Evolutionary conservation across 2,888 invertebrate genomes (phyloP), one percentile per base, ranked within the genome.

Genomic region (Sinotaia quadrata): DNA sequence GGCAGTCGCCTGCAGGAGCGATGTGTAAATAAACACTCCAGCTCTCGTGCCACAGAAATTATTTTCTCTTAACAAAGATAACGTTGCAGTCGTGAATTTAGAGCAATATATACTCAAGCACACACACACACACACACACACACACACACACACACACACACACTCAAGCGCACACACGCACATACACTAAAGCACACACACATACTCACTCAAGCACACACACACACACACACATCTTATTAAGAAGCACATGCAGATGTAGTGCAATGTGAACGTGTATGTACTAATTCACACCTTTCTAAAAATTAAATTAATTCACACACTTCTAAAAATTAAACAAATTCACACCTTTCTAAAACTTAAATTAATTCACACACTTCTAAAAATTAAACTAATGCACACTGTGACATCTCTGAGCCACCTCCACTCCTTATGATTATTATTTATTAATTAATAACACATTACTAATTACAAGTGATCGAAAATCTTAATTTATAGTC

Each of bases 121-220:
- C 54, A 54, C 54, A 54, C 27, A 54, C 54, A 54, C 27, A 54
- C 54, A 54, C 27, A 54, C 54, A 54, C 27, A 54, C 54, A 54
- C 54, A 54, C 27, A 29, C 24, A 29, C 54, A 29, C 54, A 29
- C 12, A 18, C 54, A 27, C 27, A 29, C 12, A 18, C 49, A 18
- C 18, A 18, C 5, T 7, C 49, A 18, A 7, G 18, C 49, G 24
- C 49, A 49, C 49, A 49, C 49, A 49, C 5, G 24, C 49, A 49
- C 18, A 49, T 24, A 49, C 49, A 49, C 49, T 21, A 21, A n/a
- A 21, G 2, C 15, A 12, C 51, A n/a, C 51, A 12, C 51, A 2
- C 15, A 12, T n/a, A 51, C 51, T 24, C 51, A 51, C 51, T 24
- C 21, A 5, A 10, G 15, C 41, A 10, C 10, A 10, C 10, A 10